Evolutionary conservation across 2,888 invertebrate species (phyloP).

Genomic region (Ligdia adustata): DNA sequence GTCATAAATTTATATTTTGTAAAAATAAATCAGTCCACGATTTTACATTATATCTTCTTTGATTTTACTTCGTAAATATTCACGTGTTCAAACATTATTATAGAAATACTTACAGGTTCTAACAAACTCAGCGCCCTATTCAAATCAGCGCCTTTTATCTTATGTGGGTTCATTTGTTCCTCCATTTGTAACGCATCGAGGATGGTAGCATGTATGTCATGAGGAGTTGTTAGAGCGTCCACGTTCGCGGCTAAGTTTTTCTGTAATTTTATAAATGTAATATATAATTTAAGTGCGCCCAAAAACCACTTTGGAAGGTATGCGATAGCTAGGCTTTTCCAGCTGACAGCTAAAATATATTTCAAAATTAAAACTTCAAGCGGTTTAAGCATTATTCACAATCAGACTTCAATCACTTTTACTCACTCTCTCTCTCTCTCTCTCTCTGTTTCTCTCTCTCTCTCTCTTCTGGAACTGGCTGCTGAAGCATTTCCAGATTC

Average conservation of each 20-base stretch:
- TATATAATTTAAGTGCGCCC: neutral
- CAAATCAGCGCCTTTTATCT: conserved; percentile 70
- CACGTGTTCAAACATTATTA: too few relatives aligned
- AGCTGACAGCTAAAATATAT: neutral
- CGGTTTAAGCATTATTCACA: too few relatives aligned
- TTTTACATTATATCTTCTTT: too few relatives aligned
- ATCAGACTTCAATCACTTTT: too few relatives aligned
- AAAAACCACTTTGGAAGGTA: neutral
- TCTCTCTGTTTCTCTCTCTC: too few relatives aligned
- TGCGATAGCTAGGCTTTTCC: neutral
- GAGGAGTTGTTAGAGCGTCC: conserved; percentile 90
- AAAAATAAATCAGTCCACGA: too few relatives aligned
- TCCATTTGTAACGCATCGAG: conserved; percentile 85
- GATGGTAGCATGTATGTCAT: conserved; percentile 89
- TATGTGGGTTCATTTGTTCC: conserved; percentile 53
- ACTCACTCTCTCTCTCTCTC: too few relatives aligned
- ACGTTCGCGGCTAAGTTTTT: conserved; percentile 86
- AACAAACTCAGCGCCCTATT: conserved; percentile 79
- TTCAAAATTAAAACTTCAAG: too few relatives aligned
- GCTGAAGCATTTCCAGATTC: too few relatives aligned
- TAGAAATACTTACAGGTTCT: conserved; percentile 77
- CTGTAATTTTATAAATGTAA: conserved; percentile 47
- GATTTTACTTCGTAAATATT: too few relatives aligned
- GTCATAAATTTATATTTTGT: too few relatives aligned
- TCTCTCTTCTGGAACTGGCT: too few relatives aligned